A percentile compares a stretch with the other conserved stretches of the same genome.
Conservation (phyloP, 1,140 invertebrate genomes). For the Cherax quadricarinatus region DNA sequence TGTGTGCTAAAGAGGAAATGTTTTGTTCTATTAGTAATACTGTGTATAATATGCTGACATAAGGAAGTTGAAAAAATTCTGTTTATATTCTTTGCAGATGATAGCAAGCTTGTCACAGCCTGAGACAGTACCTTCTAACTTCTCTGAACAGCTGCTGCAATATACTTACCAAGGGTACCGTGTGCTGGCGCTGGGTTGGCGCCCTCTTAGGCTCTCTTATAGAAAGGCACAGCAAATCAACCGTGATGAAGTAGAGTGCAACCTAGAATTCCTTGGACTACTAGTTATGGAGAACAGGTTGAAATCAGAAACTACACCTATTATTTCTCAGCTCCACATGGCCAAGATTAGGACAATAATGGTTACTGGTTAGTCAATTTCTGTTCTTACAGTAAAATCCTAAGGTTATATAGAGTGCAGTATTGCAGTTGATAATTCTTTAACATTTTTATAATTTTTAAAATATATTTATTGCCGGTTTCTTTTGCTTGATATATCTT, state of each 20-base stretch:
- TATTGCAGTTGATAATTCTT: too few species aligned
- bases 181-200: conserved; percentile 88
- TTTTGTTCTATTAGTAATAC: too few species aligned
- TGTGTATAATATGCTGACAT: too few species aligned
- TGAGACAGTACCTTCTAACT: conserved; percentile 80
- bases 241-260: conserved; percentile 85
- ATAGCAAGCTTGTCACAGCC: conserved; percentile 68
- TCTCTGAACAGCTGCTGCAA: conserved; percentile 82
- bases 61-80: too few species aligned
- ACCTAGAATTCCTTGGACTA: conserved; percentile 90
- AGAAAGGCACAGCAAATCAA: conserved; percentile 83
- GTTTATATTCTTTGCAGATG: conserved; percentile 63
- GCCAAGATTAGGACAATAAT: conserved; percentile 94
- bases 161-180: conserved; percentile 93
- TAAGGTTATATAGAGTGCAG: too few species aligned
- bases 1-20: too few species aligned
- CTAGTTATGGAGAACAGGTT: conserved; percentile 94
- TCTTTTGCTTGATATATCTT: too few species aligned
- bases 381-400: background rate
- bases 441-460: too few species aligned
- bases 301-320: conserved; percentile 88
- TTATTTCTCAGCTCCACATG: conserved; percentile 86
- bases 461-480: too few species aligned
- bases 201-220: conserved; percentile 82
- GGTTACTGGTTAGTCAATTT: conserved; percentile 85